Evolutionary conservation across 2,888 invertebrate species (phyloP).

Genomic region (Alsophila aescularia): DNA sequence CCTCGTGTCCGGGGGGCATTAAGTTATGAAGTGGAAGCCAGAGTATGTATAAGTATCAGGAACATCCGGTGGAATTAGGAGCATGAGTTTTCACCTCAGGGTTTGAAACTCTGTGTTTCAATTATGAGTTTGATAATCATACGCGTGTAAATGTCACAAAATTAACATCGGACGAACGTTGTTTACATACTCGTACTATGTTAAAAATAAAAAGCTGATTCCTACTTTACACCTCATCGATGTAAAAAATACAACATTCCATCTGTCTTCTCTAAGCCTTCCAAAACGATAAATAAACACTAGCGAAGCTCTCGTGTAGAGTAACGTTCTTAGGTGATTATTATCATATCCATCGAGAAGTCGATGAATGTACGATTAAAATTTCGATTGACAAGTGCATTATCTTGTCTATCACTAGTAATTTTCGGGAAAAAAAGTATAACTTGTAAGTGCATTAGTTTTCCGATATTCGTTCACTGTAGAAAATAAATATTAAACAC

Average conservation of each 20-base stretch:
- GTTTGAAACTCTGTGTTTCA: not conserved
- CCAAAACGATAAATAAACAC: conserved; percentile 84
- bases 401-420: too few relatives aligned
- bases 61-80: too few relatives aligned
- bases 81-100: too few relatives aligned
- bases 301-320: conserved; percentile 69
- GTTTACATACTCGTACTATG: conserved; percentile 61
- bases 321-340: conserved; percentile 56
- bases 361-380: not conserved
- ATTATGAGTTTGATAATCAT: conserved; percentile 4
- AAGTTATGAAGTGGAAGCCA: too few relatives aligned
- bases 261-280: conserved; percentile 80
- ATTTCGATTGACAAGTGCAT: too few relatives aligned
- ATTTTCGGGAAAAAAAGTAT: too few relatives aligned
- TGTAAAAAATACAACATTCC: conserved; percentile 79
- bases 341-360: conserved; percentile 55
- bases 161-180: conserved; percentile 51
- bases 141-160: conserved; percentile 49
- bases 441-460: too few relatives aligned
- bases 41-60: too few relatives aligned
- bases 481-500: too few relatives aligned
- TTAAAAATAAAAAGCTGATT: conserved; percentile 67
- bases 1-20: too few relatives aligned
- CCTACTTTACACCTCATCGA: conserved; percentile 73
- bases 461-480: too few relatives aligned